phyloP scores from a whole-genome alignment of 2,113 vertebrate species.

The Actenoides hombroni region DNA sequence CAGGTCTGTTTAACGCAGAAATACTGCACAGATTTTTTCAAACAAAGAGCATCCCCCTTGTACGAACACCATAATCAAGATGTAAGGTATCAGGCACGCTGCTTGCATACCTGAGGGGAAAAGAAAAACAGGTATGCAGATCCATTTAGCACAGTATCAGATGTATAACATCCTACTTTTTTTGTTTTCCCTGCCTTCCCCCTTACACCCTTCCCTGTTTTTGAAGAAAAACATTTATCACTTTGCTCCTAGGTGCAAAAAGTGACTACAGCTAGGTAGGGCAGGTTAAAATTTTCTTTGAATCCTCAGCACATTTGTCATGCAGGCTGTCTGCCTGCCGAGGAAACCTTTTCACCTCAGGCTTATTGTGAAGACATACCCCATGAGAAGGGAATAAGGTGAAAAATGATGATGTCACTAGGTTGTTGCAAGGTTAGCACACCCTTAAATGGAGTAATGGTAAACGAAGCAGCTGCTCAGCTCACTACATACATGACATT shows the following conservation, averaged over 20 bases:
- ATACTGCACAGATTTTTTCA: neutral
- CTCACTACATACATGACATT: conserved; percentile 43
- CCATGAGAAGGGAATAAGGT: conserved; percentile 69
- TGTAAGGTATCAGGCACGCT: neutral
- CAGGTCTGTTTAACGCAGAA: neutral
- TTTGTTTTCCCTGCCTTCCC: neutral
- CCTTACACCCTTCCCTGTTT: neutral
- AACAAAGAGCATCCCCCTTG: neutral
- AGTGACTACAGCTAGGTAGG: conserved; percentile 49
- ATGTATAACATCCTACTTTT: neutral
- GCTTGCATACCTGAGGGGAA: neutral
- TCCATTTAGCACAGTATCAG: neutral
- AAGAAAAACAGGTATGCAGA: neutral
- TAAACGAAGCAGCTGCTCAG: conserved; percentile 71
- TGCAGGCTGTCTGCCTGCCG: conserved; percentile 62
- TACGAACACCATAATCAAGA: neutral
- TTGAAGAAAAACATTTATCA: conserved; percentile 55
- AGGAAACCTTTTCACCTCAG: conserved; percentile 75
- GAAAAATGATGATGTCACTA: conserved; percentile 86
- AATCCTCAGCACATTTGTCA: conserved; percentile 72
- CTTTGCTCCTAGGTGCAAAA: conserved; percentile 55
- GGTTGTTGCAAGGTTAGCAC: conserved; percentile 91
- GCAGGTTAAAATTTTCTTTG: conserved; percentile 74
- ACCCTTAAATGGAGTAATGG: conserved; percentile 83
- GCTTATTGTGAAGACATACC: conserved; percentile 73